Evolutionary conservation across 2,113 vertebrate genomes (phyloP).

Genomic region (Myotis davidii): DNA sequence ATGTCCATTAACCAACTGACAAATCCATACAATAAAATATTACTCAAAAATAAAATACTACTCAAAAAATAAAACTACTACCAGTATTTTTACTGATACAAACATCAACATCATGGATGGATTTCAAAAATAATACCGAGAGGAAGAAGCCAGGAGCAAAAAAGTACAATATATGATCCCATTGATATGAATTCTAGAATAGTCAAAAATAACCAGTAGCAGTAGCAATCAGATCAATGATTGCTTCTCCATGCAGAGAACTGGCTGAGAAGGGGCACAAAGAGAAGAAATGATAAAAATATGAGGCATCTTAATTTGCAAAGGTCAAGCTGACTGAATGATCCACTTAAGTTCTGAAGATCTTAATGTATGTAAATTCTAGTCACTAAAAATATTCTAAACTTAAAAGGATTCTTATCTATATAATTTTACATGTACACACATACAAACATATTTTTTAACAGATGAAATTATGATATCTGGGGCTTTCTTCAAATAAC

Average conservation of each 20-base stretch:
- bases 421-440: not conserved
- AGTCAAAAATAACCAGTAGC: not conserved
- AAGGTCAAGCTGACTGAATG: not conserved
- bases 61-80: no score
- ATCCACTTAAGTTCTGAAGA: not conserved
- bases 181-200: not conserved
- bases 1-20: not conserved
- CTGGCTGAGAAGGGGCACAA: not conserved
- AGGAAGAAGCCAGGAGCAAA: not conserved
- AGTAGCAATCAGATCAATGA: not conserved
- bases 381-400: not conserved
- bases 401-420: not conserved
- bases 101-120: not conserved
- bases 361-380: not conserved
- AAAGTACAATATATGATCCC: not conserved
- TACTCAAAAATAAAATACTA: not conserved
- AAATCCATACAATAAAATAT: not conserved
- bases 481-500: conserved; percentile 22
- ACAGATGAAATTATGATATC: not conserved
- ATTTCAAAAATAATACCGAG: not conserved
- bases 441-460: not conserved
- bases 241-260: not conserved
- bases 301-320: not conserved
- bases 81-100: not conserved
- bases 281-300: not conserved